These are phyloP conservation scores for Drosophila busckii DNA, from an alignment of 1,140 invertebrate genomes.

Conservation along the genomic window DNA sequence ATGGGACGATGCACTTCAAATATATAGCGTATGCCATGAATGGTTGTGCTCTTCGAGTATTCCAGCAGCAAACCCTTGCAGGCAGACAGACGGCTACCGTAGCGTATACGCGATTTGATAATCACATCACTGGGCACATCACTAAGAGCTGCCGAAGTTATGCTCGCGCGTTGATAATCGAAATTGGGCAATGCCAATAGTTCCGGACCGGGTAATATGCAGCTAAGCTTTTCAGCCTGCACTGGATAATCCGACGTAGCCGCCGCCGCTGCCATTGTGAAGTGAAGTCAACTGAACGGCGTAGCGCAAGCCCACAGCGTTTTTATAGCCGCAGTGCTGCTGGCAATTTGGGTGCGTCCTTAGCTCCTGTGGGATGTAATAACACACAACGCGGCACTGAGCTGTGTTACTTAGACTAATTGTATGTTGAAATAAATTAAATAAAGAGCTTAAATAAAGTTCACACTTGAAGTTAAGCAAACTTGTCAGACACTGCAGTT, in stretches of 20 bases:
- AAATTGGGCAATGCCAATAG: slow-evolving; percentile 34
- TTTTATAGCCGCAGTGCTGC: slow-evolving; percentile 24
- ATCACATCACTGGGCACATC: slow-evolving; percentile 72
- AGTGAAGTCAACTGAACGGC: slow-evolving; percentile 25
- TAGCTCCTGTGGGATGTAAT: slow-evolving; percentile 22
- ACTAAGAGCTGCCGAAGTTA: slow-evolving; percentile 62
- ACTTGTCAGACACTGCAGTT: slow-evolving; percentile 11
- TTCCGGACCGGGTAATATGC: slow-evolving; percentile 48
- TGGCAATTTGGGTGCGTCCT: slow-evolving; percentile 21
- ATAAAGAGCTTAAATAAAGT: neutral
- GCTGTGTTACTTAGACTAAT: slow-evolving; percentile 32
- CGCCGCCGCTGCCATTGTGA: no score
- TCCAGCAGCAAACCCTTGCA: slow-evolving; percentile 75
- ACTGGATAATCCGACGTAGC: no score
- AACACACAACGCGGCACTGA: neutral
- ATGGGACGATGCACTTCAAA: slow-evolving; percentile 76
- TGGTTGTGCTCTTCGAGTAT: slow-evolving; percentile 76
- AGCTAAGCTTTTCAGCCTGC: slow-evolving; percentile 34
- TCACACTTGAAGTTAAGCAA: neutral
- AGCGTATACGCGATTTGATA: slow-evolving; percentile 68
- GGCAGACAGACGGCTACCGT: slow-evolving; percentile 60
- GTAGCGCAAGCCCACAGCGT: slow-evolving; percentile 7
- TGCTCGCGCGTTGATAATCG: slow-evolving; percentile 45
- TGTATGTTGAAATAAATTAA: slow-evolving; percentile 3
- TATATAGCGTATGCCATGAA: slow-evolving; percentile 78